phyloP scores from a whole-genome alignment of 2,113 vertebrate genomes.

The Chlorocebus sabaeus region DNA sequence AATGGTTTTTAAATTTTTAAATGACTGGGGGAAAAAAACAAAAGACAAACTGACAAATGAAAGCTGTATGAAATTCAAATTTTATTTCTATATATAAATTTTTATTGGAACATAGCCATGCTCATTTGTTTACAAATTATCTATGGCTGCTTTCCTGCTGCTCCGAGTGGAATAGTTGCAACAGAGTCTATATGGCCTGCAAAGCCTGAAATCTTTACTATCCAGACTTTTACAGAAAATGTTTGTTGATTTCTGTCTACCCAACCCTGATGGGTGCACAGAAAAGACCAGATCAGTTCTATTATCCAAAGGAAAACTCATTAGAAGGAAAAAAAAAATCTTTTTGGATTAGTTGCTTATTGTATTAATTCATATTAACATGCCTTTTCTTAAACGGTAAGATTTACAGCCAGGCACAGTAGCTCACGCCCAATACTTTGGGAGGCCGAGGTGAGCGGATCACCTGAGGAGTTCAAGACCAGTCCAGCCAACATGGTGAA shows the following conservation, averaged over 20 bases:
- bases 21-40: neutral
- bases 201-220: neutral
- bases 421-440: neutral
- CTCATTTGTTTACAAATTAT: neutral
- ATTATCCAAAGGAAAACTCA: neutral
- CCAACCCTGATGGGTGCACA: neutral
- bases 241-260: neutral
- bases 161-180: neutral
- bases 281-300: neutral
- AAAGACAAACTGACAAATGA: neutral
- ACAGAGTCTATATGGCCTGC: neutral
- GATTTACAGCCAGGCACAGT: neutral
- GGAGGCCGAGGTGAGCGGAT: neutral
- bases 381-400: neutral
- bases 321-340: neutral
- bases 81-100: slow-evolving; percentile 17
- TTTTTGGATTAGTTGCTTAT: neutral
- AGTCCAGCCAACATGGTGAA: neutral
- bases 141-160: neutral
- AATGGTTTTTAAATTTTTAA: neutral
- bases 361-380: neutral
- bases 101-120: neutral
- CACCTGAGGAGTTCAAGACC: neutral
- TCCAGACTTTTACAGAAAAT: neutral
- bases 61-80: slow-evolving; percentile 23